phyloP scores from a whole-genome alignment of 2,113 vertebrate genomes.

The Noctilio leporinus region DNA sequence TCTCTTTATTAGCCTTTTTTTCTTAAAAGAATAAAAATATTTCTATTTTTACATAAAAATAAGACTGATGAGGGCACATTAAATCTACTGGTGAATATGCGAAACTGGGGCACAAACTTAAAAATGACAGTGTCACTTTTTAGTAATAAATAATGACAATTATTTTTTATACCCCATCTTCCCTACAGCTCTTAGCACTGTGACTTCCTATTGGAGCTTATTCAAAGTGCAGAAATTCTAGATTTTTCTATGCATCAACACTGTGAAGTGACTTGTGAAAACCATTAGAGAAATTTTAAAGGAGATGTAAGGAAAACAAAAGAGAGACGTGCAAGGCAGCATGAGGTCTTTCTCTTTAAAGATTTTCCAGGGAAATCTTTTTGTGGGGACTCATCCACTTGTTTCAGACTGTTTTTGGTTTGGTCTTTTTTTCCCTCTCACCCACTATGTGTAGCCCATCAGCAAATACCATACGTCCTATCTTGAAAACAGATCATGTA shows the following conservation, averaged over 20 bases:
- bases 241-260: background rate
- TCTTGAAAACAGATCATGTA: background rate
- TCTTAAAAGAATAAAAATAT: background rate
- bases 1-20: background rate
- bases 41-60: conserved; percentile 5
- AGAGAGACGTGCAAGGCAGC: background rate
- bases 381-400: background rate
- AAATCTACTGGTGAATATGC: background rate
- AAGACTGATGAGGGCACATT: background rate
- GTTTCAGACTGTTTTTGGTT: background rate
- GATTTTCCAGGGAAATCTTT: background rate
- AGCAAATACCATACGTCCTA: background rate
- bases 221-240: background rate
- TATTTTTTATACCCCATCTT: background rate
- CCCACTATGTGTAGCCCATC: background rate
- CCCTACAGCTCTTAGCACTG: background rate
- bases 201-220: background rate
- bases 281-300: background rate
- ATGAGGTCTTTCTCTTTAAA: background rate
- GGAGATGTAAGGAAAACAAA: background rate
- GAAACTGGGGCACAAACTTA: background rate
- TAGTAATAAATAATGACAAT: background rate
- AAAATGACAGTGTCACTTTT: background rate
- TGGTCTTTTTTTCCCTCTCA: background rate
- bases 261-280: background rate